Evolutionary conservation across 2,797 vertebrate species (phyloP).

Genomic region (Echiichthys vipera): DNA sequence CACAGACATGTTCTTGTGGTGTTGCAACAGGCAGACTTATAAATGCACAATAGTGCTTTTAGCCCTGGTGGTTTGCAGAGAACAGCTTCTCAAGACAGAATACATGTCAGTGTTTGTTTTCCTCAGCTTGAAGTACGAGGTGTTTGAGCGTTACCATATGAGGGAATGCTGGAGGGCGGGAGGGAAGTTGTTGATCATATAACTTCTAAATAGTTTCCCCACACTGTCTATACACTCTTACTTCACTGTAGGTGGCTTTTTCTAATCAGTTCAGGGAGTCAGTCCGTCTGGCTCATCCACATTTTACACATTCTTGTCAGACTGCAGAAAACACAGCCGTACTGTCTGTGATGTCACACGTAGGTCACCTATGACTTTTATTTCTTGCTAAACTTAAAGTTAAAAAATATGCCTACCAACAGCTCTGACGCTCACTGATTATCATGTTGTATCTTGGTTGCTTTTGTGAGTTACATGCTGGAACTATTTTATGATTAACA

Average conservation of each 20-base stretch:
- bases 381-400: neutral
- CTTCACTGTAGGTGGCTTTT: neutral
- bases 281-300: constrained; percentile 43
- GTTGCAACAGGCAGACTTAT: constrained; percentile 31
- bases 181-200: neutral
- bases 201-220: neutral
- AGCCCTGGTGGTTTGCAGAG: neutral
- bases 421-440: neutral
- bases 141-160: constrained; percentile 1
- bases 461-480: neutral
- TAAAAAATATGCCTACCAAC: neutral
- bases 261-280: constrained; percentile 14
- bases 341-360: neutral
- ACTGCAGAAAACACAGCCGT: neutral
- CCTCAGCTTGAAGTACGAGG: neutral
- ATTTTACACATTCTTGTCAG: constrained; percentile 67
- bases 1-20: constrained; percentile 14
- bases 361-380: neutral
- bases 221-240: neutral
- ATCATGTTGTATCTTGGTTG: neutral
- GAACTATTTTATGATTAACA: neutral
- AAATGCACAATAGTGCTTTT: neutral
- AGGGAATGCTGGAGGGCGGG: neutral
- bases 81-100: neutral
- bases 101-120: neutral